These are phyloP conservation scores for Drosophila nikananu DNA, from an alignment of 1,140 invertebrate genomes.

Conservation along the genomic window DNA sequence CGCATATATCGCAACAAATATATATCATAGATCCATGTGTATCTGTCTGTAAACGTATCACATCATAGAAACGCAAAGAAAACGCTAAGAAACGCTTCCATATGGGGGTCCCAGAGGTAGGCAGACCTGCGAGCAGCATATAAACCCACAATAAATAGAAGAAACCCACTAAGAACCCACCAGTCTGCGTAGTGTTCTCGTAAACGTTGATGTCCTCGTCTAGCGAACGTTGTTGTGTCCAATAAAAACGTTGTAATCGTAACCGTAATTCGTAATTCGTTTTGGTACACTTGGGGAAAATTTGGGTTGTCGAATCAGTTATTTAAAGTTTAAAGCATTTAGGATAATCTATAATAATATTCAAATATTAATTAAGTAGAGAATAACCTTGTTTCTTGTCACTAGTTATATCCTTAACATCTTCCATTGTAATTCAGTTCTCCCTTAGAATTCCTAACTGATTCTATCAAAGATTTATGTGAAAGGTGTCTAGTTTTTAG, in stretches of 20 bases:
- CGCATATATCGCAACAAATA: constrained; percentile 13
- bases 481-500: background rate
- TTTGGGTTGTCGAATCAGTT: background rate
- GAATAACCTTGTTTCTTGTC: background rate
- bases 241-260: constrained; percentile 27
- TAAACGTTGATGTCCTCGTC: constrained; percentile 46
- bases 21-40: constrained; percentile 26
- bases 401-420: background rate
- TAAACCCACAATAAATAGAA: constrained; percentile 11
- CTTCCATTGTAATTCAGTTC: too few relatives aligned
- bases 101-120: constrained; percentile 59
- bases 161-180: constrained; percentile 13
- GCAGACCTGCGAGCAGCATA: constrained; percentile 28
- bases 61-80: constrained; percentile 21
- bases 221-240: constrained; percentile 46
- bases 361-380: background rate
- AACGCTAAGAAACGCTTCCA: constrained; percentile 42
- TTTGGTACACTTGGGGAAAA: constrained; percentile 25
- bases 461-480: background rate
- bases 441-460: background rate
- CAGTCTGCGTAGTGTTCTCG: constrained; percentile 44
- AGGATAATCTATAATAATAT: background rate
- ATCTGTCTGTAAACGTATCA: constrained; percentile 45
- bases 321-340: background rate
- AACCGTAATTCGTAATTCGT: constrained; percentile 38